phyloP scores from a whole-genome alignment of 2,888 invertebrate species.

The Diarsia brunnea region DNA sequence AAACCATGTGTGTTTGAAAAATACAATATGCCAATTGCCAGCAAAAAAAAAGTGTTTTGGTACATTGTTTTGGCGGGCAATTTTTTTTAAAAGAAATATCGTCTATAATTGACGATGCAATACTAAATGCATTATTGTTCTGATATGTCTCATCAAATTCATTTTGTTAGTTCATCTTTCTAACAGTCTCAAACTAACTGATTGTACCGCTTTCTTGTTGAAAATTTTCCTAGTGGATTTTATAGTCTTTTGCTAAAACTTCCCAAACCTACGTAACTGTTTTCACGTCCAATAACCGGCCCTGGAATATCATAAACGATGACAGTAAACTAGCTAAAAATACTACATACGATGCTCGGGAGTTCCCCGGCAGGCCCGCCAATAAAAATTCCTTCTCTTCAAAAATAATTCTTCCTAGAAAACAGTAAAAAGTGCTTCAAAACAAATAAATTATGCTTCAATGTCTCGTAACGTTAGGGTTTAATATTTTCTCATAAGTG shows the following conservation, averaged over 20 bases:
- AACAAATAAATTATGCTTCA: constrained; percentile 20
- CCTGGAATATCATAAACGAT: background rate
- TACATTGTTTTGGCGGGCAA: background rate
- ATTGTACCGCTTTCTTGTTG: background rate
- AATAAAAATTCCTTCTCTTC: background rate
- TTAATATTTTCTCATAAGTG: constrained; percentile 3
- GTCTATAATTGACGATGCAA: background rate
- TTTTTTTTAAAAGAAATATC: background rate
- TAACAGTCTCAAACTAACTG: background rate
- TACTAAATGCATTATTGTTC: background rate
- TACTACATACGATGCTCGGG: background rate
- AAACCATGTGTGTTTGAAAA: background rate
- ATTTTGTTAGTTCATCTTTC: background rate
- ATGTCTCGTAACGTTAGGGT: constrained; percentile 18
- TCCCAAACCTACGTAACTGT: constrained; percentile 14
- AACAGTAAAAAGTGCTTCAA: background rate
- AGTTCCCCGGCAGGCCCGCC: background rate
- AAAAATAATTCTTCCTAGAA: constrained; percentile 11
- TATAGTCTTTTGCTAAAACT: background rate
- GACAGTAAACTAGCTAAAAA: constrained; percentile 5
- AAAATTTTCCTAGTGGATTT: too few species aligned
- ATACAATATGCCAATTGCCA: background rate
- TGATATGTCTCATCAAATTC: background rate
- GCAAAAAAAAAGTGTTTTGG: background rate
- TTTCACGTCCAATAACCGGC: background rate